Conservation (phyloP, 2,888 invertebrate genomes). For the Mythimna ferrago region DNA sequence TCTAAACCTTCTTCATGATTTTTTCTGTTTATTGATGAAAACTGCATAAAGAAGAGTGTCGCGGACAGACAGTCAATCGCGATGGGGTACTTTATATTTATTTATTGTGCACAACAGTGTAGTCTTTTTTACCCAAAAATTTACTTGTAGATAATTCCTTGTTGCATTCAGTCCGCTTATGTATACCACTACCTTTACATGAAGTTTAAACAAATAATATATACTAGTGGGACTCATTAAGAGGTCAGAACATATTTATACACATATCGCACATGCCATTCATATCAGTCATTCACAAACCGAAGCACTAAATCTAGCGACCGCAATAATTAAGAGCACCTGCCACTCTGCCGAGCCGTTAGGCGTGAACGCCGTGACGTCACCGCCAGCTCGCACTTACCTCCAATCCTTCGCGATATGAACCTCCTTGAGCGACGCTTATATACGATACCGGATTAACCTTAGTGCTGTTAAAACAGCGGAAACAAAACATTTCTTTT, state of each 20-base stretch:
- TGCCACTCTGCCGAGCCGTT: conserved; percentile 23
- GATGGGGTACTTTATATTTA: too few species aligned
- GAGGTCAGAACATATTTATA: background rate
- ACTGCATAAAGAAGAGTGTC: too few species aligned
- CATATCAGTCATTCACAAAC: background rate
- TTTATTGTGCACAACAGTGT: too few species aligned
- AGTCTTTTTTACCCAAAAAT: too few species aligned
- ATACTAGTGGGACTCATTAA: background rate
- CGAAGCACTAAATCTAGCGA: conserved; percentile 11
- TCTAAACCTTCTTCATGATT: too few species aligned
- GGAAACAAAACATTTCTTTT: background rate
- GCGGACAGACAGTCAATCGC: too few species aligned
- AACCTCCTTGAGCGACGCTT: conserved; percentile 55
- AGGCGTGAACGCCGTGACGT: conserved; percentile 46
- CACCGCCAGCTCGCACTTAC: conserved; percentile 46
- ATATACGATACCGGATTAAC: conserved; percentile 57
- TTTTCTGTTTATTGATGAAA: too few species aligned
- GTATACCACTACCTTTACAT: too few species aligned
- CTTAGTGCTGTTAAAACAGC: conserved; percentile 35
- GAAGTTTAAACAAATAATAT: too few species aligned
- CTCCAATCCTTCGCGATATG: conserved; percentile 53
- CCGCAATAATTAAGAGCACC: conserved; percentile 34
- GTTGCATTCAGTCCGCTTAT: too few species aligned
- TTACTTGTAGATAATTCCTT: too few species aligned
- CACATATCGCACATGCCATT: background rate